These are phyloP conservation scores for Drosophila melanocephala DNA, from an alignment of 2,888 invertebrate species.

Conservation along the genomic window DNA sequence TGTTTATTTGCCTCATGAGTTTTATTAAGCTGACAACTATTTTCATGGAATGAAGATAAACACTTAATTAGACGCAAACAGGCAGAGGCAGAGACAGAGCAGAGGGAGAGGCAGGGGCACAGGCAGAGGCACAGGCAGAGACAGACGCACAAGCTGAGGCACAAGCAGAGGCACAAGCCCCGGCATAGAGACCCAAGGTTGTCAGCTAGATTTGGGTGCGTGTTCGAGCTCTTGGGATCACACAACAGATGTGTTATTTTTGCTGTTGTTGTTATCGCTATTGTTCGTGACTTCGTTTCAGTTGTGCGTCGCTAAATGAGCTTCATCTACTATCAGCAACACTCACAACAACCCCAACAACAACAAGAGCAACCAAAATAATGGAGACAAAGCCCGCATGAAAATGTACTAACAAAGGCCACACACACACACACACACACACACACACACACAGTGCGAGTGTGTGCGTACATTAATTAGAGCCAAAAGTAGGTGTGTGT, in stretches of 20 bases:
- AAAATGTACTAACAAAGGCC: constrained; percentile 25
- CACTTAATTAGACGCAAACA: constrained; percentile 66
- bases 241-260: constrained; percentile 46
- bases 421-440: constrained; percentile 5
- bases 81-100: constrained; percentile 5
- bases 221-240: constrained; percentile 17
- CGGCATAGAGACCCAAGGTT: constrained; percentile 11
- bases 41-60: constrained; percentile 75
- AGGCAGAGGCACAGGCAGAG: neutral
- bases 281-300: constrained; percentile 29
- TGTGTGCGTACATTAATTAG: constrained; percentile 70
- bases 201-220: constrained; percentile 2
- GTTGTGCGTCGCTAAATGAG: constrained; percentile 50
- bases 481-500: constrained; percentile 41
- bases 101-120: neutral
- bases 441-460: neutral
- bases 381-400: constrained; percentile 44
- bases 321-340: constrained; percentile 43
- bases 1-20: constrained; percentile 32
- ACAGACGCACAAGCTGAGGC: neutral
- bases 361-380: constrained; percentile 9
- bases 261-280: constrained; percentile 32
- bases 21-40: constrained; percentile 60
- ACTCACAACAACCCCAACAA: constrained; percentile 1
- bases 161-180: neutral